Conservation (phyloP, 2,888 invertebrate genomes). For the Drosophila fulvimacula region DNA sequence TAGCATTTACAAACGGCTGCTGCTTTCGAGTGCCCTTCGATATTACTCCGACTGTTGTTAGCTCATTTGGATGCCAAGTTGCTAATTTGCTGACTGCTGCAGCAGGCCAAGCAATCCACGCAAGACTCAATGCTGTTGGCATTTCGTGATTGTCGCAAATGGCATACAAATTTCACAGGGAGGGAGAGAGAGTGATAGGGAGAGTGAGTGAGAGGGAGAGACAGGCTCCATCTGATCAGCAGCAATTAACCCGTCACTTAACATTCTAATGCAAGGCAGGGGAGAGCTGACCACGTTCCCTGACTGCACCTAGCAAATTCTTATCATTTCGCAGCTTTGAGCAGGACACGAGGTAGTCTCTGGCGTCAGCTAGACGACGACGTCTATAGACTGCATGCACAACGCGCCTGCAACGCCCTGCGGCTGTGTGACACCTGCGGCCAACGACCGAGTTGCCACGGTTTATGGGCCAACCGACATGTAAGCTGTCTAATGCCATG, state of each 20-base stretch:
- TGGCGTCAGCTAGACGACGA: slow-evolving; percentile 48
- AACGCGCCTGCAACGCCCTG: slow-evolving; percentile 47
- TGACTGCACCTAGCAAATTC: slow-evolving; percentile 15
- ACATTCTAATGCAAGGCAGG: slow-evolving; percentile 64
- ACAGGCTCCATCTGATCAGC: slow-evolving; percentile 24
- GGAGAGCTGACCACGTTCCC: slow-evolving; percentile 16
- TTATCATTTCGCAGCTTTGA: slow-evolving; percentile 32
- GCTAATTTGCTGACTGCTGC: slow-evolving; percentile 50
- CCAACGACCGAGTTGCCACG: slow-evolving; percentile 41
- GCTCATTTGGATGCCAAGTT: slow-evolving; percentile 56
- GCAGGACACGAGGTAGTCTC: slow-evolving; percentile 27
- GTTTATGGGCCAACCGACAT: slow-evolving; percentile 64
- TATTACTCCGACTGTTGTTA: slow-evolving; percentile 16
- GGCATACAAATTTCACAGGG: slow-evolving; percentile 7
- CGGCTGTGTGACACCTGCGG: slow-evolving; percentile 58
- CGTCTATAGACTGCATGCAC: slow-evolving; percentile 32
- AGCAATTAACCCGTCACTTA: slow-evolving; percentile 76
- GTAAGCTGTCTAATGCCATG: slow-evolving; percentile 28
- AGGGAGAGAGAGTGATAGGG: slow-evolving; percentile 25
- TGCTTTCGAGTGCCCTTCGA: slow-evolving; percentile 42
- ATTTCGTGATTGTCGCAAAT: slow-evolving; percentile 20
- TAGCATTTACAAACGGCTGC: slow-evolving; percentile 73
- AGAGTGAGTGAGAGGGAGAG: slow-evolving; percentile 23
- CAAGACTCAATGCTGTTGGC: slow-evolving; percentile 8
- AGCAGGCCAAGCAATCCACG: slow-evolving; percentile 3